A percentile compares a stretch with the other conserved stretches of the same genome.
phyloP scores from a whole-genome alignment of 2,888 invertebrate species.

The Drosophila eohydei region DNA sequence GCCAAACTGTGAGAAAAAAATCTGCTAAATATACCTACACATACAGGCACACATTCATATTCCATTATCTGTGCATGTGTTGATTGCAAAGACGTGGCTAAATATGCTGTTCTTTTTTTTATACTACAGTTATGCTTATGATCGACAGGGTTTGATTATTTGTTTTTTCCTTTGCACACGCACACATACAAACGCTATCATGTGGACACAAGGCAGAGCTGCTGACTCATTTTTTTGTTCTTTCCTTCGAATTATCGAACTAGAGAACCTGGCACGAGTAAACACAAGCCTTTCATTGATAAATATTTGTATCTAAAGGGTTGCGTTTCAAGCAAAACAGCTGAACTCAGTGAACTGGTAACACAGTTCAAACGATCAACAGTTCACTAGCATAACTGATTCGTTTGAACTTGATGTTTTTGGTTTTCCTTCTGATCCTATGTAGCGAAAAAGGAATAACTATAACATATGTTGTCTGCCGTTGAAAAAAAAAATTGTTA shows the following conservation, averaged over 20 bases:
- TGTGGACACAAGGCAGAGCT: background rate
- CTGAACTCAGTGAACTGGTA: background rate
- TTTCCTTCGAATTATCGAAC: constrained; percentile 1
- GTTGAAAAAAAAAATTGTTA: background rate
- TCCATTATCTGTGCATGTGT: background rate
- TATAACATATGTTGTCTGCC: background rate
- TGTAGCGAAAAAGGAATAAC: background rate
- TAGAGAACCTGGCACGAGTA: background rate
- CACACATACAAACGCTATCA: background rate
- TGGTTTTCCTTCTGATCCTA: background rate
- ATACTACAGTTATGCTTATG: background rate
- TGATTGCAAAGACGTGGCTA: constrained; percentile 11
- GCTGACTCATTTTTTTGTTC: background rate
- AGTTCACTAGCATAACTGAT: background rate
- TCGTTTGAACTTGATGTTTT: background rate
- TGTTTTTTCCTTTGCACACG: background rate
- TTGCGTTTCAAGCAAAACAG: background rate
- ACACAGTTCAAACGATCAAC: constrained; percentile 1
- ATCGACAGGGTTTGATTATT: background rate
- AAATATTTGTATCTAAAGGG: background rate
- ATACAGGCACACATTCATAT: background rate
- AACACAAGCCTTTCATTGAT: background rate
- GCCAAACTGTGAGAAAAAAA: constrained; percentile 37
- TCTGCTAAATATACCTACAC: constrained; percentile 18
- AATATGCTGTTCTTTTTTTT: background rate